A percentile compares a stretch with the other conserved stretches of the same genome.
These are phyloP conservation scores for Steinernema khuongi DNA, from an alignment of 1,140 invertebrate genomes.

Conservation along the genomic window DNA sequence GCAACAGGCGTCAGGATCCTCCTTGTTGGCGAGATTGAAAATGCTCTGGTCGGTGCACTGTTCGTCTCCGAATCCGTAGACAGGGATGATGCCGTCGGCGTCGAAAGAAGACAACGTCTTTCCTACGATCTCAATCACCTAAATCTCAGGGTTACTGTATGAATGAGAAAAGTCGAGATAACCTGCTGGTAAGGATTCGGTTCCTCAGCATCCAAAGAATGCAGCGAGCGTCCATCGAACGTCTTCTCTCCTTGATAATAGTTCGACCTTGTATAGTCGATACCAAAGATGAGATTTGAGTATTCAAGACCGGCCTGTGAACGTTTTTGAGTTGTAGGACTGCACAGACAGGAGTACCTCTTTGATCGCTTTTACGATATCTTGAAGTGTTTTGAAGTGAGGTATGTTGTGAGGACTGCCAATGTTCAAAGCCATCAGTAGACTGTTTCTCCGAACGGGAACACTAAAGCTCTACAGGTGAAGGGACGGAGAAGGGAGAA, in stretches of 20 bases:
- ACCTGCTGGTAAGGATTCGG: slow-evolving; percentile 60
- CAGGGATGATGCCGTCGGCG: slow-evolving; percentile 61
- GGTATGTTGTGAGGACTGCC: slow-evolving; percentile 56
- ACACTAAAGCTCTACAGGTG: slow-evolving; percentile 40
- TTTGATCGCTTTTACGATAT: slow-evolving; percentile 56
- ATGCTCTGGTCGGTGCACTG: slow-evolving; percentile 59
- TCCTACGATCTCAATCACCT: slow-evolving; percentile 63
- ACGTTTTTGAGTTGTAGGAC: slow-evolving; percentile 3
- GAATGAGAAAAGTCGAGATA: background rate
- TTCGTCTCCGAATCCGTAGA: slow-evolving; percentile 63
- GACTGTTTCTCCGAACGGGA: slow-evolving; percentile 52
- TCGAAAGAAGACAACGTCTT: slow-evolving; percentile 63
- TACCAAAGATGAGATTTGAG: slow-evolving; percentile 62
- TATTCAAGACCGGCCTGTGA: slow-evolving; percentile 61
- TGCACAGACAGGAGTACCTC: slow-evolving; percentile 42
- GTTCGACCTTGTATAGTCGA: slow-evolving; percentile 63
- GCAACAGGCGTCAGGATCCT: slow-evolving; percentile 51
- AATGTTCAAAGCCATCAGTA: slow-evolving; percentile 57
- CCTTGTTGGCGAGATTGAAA: slow-evolving; percentile 59
- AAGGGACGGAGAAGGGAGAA: background rate
- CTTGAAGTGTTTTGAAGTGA: slow-evolving; percentile 57
- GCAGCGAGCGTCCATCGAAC: slow-evolving; percentile 60
- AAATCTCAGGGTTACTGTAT: slow-evolving; percentile 17
- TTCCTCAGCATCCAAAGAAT: slow-evolving; percentile 53
- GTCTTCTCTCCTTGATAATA: slow-evolving; percentile 63